These are phyloP conservation scores for Dryobates pubescens DNA, from an alignment of 2,797 vertebrate species.

Conservation along the genomic window DNA sequence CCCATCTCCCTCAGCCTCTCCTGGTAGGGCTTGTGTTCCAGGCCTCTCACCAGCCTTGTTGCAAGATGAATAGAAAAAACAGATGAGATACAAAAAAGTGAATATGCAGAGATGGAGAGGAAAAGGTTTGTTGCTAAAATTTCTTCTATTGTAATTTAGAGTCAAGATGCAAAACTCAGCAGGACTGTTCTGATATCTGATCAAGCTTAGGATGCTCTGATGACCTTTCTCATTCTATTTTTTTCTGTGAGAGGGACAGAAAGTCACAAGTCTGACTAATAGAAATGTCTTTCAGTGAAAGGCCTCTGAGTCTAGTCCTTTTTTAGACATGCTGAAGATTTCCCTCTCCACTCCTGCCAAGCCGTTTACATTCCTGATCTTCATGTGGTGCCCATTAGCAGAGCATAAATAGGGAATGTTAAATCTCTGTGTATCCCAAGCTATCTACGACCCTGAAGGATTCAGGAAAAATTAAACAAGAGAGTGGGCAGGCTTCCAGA, in stretches of 20 bases:
- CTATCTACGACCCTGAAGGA: constrained; percentile 67
- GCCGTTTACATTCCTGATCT: constrained; percentile 53
- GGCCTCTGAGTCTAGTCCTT: background rate
- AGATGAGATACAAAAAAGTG: background rate
- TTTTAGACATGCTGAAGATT: constrained; percentile 29
- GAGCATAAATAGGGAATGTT: constrained; percentile 63
- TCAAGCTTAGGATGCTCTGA: background rate
- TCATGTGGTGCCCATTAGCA: constrained; percentile 72
- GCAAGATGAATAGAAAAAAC: too few relatives aligned
- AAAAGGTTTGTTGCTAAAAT: background rate
- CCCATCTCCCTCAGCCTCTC: too few relatives aligned
- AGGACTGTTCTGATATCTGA: background rate
- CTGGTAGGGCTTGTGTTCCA: too few relatives aligned
- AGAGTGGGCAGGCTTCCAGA: constrained; percentile 73
- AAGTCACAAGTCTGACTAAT: background rate
- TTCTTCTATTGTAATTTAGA: background rate
- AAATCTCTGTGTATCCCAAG: constrained; percentile 67
- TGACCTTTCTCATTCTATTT: background rate
- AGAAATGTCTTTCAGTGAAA: background rate
- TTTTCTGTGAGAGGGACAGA: background rate
- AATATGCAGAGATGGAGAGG: background rate
- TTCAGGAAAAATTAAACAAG: constrained; percentile 70
- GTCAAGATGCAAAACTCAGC: background rate
- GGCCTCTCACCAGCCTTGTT: too few relatives aligned
- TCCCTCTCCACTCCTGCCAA: constrained; percentile 49